Evolutionary conservation across 37 sponge, comb jelly and placozoan species (phyloP), one percentile per base, ranked within the genome.

Genomic region (Beroe ovata): DNA sequence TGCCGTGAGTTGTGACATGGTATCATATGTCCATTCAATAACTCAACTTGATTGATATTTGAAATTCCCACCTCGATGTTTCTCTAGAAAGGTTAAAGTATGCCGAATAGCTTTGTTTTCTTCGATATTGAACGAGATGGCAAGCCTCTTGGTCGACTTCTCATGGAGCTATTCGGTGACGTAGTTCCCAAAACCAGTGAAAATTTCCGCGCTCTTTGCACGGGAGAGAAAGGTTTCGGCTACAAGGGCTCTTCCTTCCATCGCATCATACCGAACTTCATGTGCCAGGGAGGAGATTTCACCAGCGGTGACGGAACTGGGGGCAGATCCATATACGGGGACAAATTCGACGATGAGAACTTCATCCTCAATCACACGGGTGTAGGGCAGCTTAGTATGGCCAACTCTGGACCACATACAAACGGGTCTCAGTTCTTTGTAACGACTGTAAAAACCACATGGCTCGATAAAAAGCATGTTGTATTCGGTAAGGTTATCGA

Each of bases 351-450:
- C 0, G 99, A 98, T 88, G 99, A 98, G 91, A 98, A 98, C 93
- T 98, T 98, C 91, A 95, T 94, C 60, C 64, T 95, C 89, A 92
- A 94, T 92, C 99, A 98, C 64, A 71, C 88, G n/a, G 99, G 94
- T 32, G 77, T 92, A 16, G 96, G 96, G 0, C 95, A 91, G 88
- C 88, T 98, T 89, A 98, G 99, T 92, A 98, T 98, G 96, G 99
- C 99, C 60, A 98, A 98, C 60, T 93, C 99, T 71, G 99, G 99
- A 64, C 93, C 93, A 25, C 94, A 98, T 90, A 98, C 99, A 41
- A 98, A 98, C 41, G 99, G 99, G 0, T 95, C 96, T 32, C 99
- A 98, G 91, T 98, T 98, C 88, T 98, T 98, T 92, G 93, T 98
- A 60, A 95, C 95, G 18, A 95, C 96, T 23, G 96, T 92, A 0